Base-by-base conservation (phyloP, 2,113 vertebrate species). In the Bufo gargarizans region DNA sequence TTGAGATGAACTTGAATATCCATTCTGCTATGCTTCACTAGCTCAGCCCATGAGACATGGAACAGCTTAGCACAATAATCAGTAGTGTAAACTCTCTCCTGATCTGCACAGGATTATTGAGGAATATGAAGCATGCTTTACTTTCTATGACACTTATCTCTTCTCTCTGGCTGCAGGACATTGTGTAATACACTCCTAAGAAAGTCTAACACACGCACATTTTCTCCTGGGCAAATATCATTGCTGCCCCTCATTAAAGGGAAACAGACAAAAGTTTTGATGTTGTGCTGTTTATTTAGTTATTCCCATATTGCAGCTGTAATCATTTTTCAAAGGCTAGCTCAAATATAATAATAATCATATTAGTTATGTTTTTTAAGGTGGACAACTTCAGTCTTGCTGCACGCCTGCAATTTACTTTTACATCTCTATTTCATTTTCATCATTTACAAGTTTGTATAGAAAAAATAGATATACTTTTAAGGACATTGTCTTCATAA, bases 11-110 rank as follows among this genome's bases (percentile, higher is more conserved):
- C 79, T 88, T 63, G 45, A 76, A 33, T 61, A 88, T 88, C 69
- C 86, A 74, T 88, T 88, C 69, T 88, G 78, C 79, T 88, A 72
- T 78, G 87, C 87, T 88, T 88, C 87, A 77, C 71, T 84, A 88
- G 84, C 58, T 20, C 84, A 77, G 63, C 87, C 87, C 87, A 88
- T 33, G 81, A 88, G 87, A 88, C 71, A 77, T 19, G 84, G 63
- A 88, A 84, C 47, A 84, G 87, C 87, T 88, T 78, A 88, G 86
- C 59, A 56, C 67, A 72, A 74, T 88, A 65, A 88, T 88, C 81
- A 88, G 55, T 77, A 49, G 82, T 83, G 58, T 88, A 59, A 88
- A 88, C 71, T 84, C 72, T 88, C 59, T 77, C 58, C 87, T 77
- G 71, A 77, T 53, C 67, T 84, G 81, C 81, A 77, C 45, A 3